Base-by-base conservation (phyloP, 92 coral and sea anemone species). In the Meandrina meandrites region DNA sequence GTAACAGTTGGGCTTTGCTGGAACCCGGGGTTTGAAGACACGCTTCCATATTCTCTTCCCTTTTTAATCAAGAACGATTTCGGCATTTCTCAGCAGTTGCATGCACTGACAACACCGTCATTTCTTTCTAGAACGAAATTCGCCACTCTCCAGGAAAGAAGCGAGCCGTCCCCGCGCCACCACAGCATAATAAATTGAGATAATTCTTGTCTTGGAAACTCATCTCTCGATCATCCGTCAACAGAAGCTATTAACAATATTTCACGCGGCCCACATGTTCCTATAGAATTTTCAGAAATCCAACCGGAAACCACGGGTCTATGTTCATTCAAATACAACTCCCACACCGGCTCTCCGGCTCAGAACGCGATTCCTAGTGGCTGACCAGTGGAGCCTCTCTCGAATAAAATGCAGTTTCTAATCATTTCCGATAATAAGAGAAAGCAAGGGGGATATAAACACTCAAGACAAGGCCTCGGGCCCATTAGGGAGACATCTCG, bases 21-120 rank as follows among this genome's bases (percentile, higher is more conserved):
- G 84, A 88, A 60, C 76, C 84, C 89, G 58, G 86, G 21, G 75
- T 45, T 79, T 35, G 94, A 48, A 68, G 92, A 85, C 11, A 88
- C 75, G 86, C 84, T 92, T 50, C 91, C 85, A 79, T 94, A 92
- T 85, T 93, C 96, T 81, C 81, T 92, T 81, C 88, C 92, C 90
- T 97, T 97, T 88, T 95, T 97, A 82, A 97, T 97, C 93, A 97
- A 87, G 92, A 97, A 97, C 83, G 98, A 95, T 87, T 94, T 97
- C 84, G 99, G 99, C 99, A 97, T 97, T 83, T 88, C 91, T 92
- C 87, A 77, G 89, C 81, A 79, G 73, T 92, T 67, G 35, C 57
- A 64, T 78, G 84, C 83, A 62, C 89, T 78, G 79, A 56, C 88
- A 86, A 60, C 84, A 83, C 79, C 91, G 83, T 74, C 93, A 91